Conservation (phyloP, 2,113 vertebrate species). For the Notarius lentiginosus region DNA sequence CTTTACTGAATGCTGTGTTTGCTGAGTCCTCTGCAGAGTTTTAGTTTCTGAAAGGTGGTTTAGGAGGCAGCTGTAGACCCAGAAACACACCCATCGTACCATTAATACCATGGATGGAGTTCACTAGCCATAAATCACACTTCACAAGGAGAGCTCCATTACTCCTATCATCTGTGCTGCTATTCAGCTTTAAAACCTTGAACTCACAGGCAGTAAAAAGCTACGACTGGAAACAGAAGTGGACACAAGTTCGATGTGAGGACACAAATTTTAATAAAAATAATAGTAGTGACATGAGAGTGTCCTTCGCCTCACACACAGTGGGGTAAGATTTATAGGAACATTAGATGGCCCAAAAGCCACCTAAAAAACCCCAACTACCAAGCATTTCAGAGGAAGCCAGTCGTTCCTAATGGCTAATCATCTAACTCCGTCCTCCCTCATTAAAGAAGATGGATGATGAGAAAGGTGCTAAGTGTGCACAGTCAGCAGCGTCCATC, state of each 20-base stretch:
- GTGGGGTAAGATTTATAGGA: constrained; percentile 47
- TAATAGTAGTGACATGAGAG: constrained; percentile 23
- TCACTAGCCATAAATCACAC: constrained; percentile 19
- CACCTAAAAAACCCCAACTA: constrained; percentile 45
- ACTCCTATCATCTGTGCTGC: not conserved
- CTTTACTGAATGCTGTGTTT: constrained; percentile 18
- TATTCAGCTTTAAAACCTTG: constrained; percentile 18
- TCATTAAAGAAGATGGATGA: constrained; percentile 51
- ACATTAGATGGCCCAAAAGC: constrained; percentile 41
- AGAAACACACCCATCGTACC: constrained; percentile 17
- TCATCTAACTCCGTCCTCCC: constrained; percentile 52
- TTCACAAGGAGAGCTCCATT: not conserved
- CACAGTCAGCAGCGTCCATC: constrained; percentile 49
- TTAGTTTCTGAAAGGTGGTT: constrained; percentile 2
- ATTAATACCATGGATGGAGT: not conserved
- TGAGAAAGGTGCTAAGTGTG: constrained; percentile 45
- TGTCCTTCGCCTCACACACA: constrained; percentile 11
- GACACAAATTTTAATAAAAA: constrained; percentile 31
- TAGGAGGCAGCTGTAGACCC: constrained; percentile 8
- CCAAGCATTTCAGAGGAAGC: constrained; percentile 36
- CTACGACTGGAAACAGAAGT: constrained; percentile 23
- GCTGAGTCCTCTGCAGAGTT: constrained; percentile 11
- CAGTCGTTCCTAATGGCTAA: constrained; percentile 53
- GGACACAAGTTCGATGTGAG: not conserved
- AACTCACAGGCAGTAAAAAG: not conserved